These are phyloP conservation scores for Sarcophaga bullata DNA, from an alignment of 1,140 invertebrate species.

Conservation along the genomic window DNA sequence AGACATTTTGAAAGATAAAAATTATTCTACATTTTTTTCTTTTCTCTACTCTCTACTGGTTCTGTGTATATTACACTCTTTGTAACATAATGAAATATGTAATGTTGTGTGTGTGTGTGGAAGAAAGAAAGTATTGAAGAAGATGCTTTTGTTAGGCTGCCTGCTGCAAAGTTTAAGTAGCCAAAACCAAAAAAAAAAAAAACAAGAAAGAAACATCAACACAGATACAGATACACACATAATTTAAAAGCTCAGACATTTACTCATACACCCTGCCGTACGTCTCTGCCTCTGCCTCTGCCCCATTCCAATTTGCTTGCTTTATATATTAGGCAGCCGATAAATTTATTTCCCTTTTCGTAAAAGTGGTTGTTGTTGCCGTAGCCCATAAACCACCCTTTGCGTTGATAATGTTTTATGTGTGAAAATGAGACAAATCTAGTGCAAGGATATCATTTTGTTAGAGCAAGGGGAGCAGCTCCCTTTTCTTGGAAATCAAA, in stretches of 20 bases:
- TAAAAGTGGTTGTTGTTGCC: background rate
- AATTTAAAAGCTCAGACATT: too few relatives aligned
- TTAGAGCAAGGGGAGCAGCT: background rate
- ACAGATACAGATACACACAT: background rate
- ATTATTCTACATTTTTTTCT: background rate
- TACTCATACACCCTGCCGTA: too few relatives aligned
- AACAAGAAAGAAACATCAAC: too few relatives aligned
- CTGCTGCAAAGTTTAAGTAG: background rate
- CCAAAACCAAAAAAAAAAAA: background rate
- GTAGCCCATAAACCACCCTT: background rate
- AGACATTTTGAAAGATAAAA: conserved; percentile 1
- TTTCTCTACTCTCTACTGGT: too few relatives aligned
- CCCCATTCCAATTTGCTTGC: too few relatives aligned
- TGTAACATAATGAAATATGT: too few relatives aligned
- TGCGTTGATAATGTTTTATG: conserved; percentile 1
- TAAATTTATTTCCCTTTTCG: too few relatives aligned
- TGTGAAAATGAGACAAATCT: conserved; percentile 41
- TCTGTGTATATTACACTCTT: too few relatives aligned
- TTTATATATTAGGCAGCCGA: too few relatives aligned
- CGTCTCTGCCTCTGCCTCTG: too few relatives aligned
- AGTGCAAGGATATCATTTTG: background rate
- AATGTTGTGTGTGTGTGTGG: too few relatives aligned
- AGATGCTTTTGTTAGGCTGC: background rate
- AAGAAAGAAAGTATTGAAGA: too few relatives aligned
- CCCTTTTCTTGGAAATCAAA: background rate